Evolutionary conservation across 2,888 invertebrate genomes (phyloP).

Genomic region (Choristoneura rosaceana): DNA sequence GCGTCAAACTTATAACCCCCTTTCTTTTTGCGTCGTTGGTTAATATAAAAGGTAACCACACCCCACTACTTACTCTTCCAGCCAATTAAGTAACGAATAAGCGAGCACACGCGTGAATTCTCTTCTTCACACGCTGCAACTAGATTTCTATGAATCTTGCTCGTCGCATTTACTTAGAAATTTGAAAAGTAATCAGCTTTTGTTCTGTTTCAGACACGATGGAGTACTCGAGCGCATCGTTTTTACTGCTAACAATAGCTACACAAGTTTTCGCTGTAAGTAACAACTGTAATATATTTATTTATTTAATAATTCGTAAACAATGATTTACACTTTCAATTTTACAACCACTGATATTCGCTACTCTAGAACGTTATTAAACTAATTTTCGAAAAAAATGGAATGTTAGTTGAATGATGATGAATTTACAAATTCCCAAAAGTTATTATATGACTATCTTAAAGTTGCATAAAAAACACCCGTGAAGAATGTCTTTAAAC

Average conservation of each 20-base stretch:
- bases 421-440: too few relatives aligned
- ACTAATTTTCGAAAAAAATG: background rate
- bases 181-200: background rate
- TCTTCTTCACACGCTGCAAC: background rate
- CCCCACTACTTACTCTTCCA: too few relatives aligned
- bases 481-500: too few relatives aligned
- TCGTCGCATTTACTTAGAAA: background rate
- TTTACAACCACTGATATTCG: background rate
- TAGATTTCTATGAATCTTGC: background rate
- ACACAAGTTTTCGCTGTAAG: constrained; percentile 49
- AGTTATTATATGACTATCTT: too few relatives aligned
- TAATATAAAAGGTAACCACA: too few relatives aligned
- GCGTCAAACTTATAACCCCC: too few relatives aligned
- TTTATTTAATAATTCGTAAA: background rate
- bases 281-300: constrained; percentile 18
- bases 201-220: constrained; percentile 49
- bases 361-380: background rate
- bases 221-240: constrained; percentile 42
- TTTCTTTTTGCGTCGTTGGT: too few relatives aligned
- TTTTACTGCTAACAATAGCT: constrained; percentile 44
- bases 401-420: too few relatives aligned
- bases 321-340: background rate
- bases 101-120: background rate
- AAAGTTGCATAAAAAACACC: too few relatives aligned
- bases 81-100: background rate